phyloP scores from a whole-genome alignment of 2,797 vertebrate species.

The Petrocephalus schoutedeni region DNA sequence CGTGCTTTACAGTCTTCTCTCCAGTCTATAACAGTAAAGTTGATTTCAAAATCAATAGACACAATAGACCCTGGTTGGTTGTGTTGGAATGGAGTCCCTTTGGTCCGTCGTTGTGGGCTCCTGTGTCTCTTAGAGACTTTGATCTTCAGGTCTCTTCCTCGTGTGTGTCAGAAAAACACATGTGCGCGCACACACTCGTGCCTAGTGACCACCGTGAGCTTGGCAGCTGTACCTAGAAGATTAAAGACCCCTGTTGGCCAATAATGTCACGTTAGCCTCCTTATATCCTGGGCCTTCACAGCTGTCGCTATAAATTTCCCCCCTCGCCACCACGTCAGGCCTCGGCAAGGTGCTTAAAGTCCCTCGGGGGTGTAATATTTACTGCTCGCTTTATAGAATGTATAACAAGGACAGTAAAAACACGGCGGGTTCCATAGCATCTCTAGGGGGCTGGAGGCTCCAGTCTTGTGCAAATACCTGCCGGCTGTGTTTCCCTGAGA shows the following conservation, averaged over 20 bases:
- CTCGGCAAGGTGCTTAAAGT: neutral
- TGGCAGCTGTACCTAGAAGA: neutral
- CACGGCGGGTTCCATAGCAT: neutral
- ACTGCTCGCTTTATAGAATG: neutral
- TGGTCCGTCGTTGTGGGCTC: neutral
- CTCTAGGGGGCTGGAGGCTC: neutral
- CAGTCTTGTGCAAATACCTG: neutral
- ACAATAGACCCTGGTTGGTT: neutral
- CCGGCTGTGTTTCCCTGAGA: neutral
- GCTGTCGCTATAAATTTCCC: neutral
- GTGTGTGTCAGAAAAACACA: neutral
- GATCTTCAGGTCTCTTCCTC: neutral
- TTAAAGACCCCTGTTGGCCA: neutral
- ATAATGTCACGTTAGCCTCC: neutral
- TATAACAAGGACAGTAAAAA: constrained; percentile 7
- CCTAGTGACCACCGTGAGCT: neutral
- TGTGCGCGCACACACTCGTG: neutral
- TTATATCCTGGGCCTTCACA: neutral
- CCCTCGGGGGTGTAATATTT: neutral
- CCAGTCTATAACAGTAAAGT: constrained; percentile 37
- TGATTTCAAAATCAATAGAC: constrained; percentile 38
- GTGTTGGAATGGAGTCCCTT: constrained; percentile 8
- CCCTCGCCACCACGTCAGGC: neutral
- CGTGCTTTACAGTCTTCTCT: constrained; percentile 8
- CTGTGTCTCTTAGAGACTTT: neutral